Evolutionary conservation across 2,797 vertebrate species (phyloP).

Genomic region (Geotria australis): DNA sequence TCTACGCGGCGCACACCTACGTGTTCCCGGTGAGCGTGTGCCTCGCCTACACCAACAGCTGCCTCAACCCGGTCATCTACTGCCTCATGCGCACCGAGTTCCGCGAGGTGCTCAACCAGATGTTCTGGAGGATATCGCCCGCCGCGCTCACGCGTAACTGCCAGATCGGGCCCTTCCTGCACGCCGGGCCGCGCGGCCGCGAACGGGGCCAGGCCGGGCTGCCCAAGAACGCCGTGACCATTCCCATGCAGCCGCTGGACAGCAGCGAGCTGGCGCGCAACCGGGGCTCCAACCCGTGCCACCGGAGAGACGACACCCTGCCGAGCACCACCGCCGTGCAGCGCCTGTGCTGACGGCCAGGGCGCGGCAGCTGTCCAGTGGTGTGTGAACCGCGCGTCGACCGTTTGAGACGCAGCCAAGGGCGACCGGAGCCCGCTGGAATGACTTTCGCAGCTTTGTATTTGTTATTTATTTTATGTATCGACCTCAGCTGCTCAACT

Average conservation of each 20-base stretch:
- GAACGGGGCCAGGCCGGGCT: conserved; percentile 17
- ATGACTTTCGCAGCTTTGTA: too few relatives aligned
- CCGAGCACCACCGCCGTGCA: conserved; percentile 21
- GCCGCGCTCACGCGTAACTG: conserved; percentile 18
- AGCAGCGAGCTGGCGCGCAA: not conserved
- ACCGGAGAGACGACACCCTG: conserved; percentile 23
- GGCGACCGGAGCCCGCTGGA: too few relatives aligned
- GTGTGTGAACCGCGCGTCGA: too few relatives aligned
- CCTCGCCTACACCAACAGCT: conserved; percentile 82
- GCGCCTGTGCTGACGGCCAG: not conserved
- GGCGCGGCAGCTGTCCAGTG: too few relatives aligned
- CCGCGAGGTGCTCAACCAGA: conserved; percentile 44
- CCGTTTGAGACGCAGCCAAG: too few relatives aligned
- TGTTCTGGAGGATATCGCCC: conserved; percentile 46
- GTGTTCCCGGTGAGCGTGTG: conserved; percentile 69
- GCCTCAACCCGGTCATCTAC: conserved; percentile 68
- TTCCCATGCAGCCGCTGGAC: not conserved
- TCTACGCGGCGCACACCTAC: conserved; percentile 59
- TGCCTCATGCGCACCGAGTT: conserved; percentile 77
- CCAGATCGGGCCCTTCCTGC: conserved; percentile 35
- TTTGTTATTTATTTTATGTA: too few relatives aligned
- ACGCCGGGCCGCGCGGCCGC: conserved; percentile 37
- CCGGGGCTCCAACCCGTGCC: conserved; percentile 8
- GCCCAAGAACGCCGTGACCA: conserved; percentile 6
- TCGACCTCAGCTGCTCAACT: too few relatives aligned